Percentiles rank a stretch among this genome's conserved stretches.
These are phyloP conservation scores for Ictalurus punctatus DNA, from an alignment of 2,113 vertebrate species.

Conservation along the genomic window DNA sequence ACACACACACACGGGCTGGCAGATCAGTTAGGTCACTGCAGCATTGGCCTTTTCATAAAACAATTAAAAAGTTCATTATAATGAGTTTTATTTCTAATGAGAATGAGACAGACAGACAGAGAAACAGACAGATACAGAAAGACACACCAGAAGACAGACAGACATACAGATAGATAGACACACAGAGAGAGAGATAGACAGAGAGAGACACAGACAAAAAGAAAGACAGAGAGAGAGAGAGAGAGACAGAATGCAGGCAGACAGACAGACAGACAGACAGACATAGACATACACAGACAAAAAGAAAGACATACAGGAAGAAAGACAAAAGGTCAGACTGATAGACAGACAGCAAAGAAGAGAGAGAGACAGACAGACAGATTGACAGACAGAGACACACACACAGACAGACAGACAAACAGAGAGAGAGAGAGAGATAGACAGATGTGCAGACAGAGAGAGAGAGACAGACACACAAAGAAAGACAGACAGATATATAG, in stretches of 20 bases:
- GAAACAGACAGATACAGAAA: background rate
- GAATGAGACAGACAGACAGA: background rate
- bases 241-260: background rate
- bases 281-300: background rate
- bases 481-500: background rate
- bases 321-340: background rate
- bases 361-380: background rate
- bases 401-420: background rate
- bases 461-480: background rate
- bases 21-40: background rate
- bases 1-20: conserved; percentile 4
- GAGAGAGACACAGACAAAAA: background rate
- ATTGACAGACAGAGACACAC: background rate
- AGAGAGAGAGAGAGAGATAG: background rate
- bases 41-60: background rate
- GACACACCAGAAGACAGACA: background rate
- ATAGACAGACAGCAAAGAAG: background rate
- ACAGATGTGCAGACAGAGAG: background rate
- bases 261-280: background rate
- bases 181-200: background rate
- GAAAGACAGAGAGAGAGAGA: background rate
- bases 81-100: background rate
- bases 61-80: background rate
- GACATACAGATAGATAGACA: background rate
- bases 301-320: background rate